Evolutionary conservation across 1,140 invertebrate species (phyloP).

Genomic region (Paramacrobiotus metropolitanus): DNA sequence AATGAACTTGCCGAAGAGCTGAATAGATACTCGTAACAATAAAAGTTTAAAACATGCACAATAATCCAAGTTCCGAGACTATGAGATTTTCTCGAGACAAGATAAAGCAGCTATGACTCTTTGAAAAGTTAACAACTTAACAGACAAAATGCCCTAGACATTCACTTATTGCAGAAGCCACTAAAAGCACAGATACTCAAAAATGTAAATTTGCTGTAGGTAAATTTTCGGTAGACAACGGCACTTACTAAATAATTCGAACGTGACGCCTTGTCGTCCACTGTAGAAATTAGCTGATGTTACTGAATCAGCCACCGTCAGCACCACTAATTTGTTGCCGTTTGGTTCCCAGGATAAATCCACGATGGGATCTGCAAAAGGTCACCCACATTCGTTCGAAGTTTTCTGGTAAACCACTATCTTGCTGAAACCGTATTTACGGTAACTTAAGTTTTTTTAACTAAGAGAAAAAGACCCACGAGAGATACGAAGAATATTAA

Average conservation of each 20-base stretch:
- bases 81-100: too few species aligned
- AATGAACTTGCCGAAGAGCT: too few species aligned
- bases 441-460: neutral
- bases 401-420: too few species aligned
- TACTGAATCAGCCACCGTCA: neutral
- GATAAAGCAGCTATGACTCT: too few species aligned
- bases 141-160: too few species aligned
- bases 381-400: slow-evolving; percentile 27
- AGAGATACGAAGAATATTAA: neutral
- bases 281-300: slow-evolving; percentile 66
- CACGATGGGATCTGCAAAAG: slow-evolving; percentile 44
- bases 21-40: too few species aligned
- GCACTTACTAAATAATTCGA: slow-evolving; percentile 39
- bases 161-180: too few species aligned
- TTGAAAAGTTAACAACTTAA: too few species aligned
- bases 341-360: slow-evolving; percentile 96
- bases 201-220: slow-evolving; percentile 79
- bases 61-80: too few species aligned
- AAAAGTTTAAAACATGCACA: too few species aligned
- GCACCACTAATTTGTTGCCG: slow-evolving; percentile 73
- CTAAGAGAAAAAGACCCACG: neutral
- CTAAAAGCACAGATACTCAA: too few species aligned
- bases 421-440: slow-evolving; percentile 11
- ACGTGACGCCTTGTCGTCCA: neutral
- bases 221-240: slow-evolving; percentile 93